A percentile compares a stretch with the other conserved stretches of the same genome.
Evolutionary conservation across 2,888 invertebrate species (phyloP).

Genomic region (Acrocyrtus sp.): DNA sequence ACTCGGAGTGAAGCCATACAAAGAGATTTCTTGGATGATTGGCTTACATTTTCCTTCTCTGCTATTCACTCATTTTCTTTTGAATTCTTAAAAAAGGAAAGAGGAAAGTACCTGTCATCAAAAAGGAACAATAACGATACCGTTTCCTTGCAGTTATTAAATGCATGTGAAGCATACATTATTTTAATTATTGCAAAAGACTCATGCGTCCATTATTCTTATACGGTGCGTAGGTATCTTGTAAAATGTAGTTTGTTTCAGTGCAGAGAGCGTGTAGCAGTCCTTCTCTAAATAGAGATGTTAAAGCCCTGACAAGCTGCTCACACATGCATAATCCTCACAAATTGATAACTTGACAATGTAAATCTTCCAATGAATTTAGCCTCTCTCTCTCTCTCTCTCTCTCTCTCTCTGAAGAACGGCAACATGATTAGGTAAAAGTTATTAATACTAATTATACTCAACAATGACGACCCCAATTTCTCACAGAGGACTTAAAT

Average conservation of each 20-base stretch:
- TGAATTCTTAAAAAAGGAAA: background rate
- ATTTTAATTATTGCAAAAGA: conserved; percentile 34
- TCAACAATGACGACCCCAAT: conserved; percentile 33
- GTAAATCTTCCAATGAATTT: conserved; percentile 41
- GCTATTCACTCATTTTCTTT: too few species aligned
- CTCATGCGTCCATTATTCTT: conserved; percentile 11
- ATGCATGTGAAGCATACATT: too few species aligned
- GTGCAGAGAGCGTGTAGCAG: conserved; percentile 24
- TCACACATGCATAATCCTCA: background rate
- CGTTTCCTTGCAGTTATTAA: conserved; percentile 34
- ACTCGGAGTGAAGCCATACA: conserved; percentile 26
- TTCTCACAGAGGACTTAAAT: conserved; percentile 7
- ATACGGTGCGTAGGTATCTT: too few species aligned
- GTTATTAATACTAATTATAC: conserved; percentile 48
- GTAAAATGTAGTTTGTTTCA: too few species aligned
- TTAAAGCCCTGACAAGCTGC: conserved; percentile 5
- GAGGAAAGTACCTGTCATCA: conserved; percentile 5
- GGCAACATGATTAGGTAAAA: conserved; percentile 47
- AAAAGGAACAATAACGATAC: conserved; percentile 41
- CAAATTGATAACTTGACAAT: conserved; percentile 24
- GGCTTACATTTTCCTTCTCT: conserved; percentile 8
- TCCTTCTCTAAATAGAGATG: conserved; percentile 14
- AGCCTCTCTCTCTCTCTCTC: too few species aligned
- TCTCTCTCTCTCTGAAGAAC: too few species aligned
- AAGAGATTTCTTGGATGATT: conserved; percentile 27